Conservation (phyloP, 2,797 vertebrate genomes). For the Mormyrops attenuatus region DNA sequence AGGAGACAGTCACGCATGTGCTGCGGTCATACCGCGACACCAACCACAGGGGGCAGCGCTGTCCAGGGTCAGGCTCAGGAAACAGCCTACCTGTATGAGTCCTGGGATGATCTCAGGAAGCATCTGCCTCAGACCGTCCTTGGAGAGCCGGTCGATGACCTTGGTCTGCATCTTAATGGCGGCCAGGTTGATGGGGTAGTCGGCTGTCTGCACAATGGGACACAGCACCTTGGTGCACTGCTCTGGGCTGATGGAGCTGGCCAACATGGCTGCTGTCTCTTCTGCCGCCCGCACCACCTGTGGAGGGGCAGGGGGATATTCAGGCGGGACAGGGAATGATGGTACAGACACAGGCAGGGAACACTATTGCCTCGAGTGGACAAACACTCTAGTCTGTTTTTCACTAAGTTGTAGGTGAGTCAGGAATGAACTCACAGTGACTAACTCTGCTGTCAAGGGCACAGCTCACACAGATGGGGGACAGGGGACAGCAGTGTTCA, state of each 20-base stretch:
- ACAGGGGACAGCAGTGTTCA: not conserved
- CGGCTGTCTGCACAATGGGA: constrained; percentile 94
- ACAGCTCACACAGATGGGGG: not conserved
- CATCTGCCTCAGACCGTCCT: constrained; percentile 74
- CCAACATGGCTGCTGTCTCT: constrained; percentile 86
- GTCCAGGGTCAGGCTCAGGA: not conserved
- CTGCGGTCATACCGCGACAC: not conserved
- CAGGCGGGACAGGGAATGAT: not conserved
- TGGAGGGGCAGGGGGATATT: constrained; percentile 7
- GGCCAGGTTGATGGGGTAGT: constrained; percentile 93
- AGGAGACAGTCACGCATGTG: not conserved
- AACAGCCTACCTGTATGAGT: constrained; percentile 78
- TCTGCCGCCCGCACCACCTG: constrained; percentile 91
- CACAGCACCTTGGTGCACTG: constrained; percentile 96
- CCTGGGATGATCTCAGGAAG: constrained; percentile 92
- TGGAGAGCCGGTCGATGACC: constrained; percentile 85
- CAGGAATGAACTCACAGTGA: not conserved
- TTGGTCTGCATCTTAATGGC: constrained; percentile 98
- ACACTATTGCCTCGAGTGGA: not conserved
- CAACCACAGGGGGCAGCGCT: not conserved
- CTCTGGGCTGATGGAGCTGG: constrained; percentile 87
- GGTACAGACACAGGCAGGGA: not conserved
- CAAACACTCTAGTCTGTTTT: not conserved
- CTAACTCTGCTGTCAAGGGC: not conserved
- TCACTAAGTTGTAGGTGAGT: not conserved